Evolutionary conservation across 2,888 invertebrate genomes (phyloP), one percentile per base, ranked within the genome.

Genomic region (Rhimphoctona megacephalus): DNA sequence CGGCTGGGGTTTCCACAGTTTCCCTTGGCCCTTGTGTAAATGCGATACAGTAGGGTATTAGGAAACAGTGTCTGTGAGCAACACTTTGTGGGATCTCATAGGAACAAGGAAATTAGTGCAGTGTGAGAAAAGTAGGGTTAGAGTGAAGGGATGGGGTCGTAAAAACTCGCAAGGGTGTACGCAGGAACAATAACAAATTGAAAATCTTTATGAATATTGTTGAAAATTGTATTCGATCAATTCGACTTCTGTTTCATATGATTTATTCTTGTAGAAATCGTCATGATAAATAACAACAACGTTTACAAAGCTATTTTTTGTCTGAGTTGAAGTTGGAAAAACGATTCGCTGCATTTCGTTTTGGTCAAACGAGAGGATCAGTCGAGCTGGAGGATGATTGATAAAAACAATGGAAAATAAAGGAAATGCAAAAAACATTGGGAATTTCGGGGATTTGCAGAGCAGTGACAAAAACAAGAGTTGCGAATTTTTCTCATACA

Each of bases 371-470:
- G 81, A 80, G 61, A 43, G 39, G 25, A 66, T 30, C 78, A 19
- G 17, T 79, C 43, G 22, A 5, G 43, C 39, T 36, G 11, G 22
- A 66, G 61, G 46, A 72, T 33, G 46, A 78, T 54, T 39, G 69
- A 52, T 22, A 69, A 79, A 78, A 79, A 83, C 79, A 78, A 66
- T 78, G 36, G 33, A 52, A 80, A 74, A 70, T 49, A 57, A 79
- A 57, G 54, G 54, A 54, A 52, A 46, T 22, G 66, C 52, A 69
- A 74, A 79, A 69, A 80, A 25, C 69, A 74, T 69, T 73, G 74
- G 57, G 49, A 74, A 76, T 49, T 80, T 78, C 64, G 83, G 17
- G 9, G 46, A 78, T 54, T 39, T 64, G 22, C 43, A 57, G 54
- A 64, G 33, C 69, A 67, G 54, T 66, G 74, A 43, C 69, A 74